Evolutionary conservation across 2,797 vertebrate genomes (phyloP).

Genomic region (Sebastes matsubarae): DNA sequence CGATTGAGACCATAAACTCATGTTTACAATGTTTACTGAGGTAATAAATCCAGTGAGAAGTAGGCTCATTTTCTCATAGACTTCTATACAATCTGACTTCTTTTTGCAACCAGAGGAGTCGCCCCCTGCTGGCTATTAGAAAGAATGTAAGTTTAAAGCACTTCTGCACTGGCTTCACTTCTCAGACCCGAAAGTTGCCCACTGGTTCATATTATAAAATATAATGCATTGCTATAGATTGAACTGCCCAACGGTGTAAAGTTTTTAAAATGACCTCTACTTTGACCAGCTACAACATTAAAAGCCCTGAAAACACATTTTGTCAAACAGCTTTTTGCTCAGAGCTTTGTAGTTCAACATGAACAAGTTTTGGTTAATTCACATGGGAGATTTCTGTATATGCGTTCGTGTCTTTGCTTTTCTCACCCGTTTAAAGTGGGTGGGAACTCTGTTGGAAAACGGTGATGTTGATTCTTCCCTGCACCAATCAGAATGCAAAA

Average conservation of each 20-base stretch:
- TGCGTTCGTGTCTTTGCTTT: neutral
- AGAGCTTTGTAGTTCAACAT: neutral
- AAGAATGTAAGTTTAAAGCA: accelerated
- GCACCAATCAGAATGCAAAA: neutral
- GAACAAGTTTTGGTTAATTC: neutral
- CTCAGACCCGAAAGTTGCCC: too few species aligned
- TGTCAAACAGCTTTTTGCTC: neutral
- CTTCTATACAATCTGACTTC: too few species aligned
- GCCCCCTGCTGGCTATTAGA: accelerated
- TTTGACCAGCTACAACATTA: neutral
- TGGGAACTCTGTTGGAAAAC: too few species aligned
- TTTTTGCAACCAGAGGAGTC: too few species aligned
- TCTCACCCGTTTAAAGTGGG: neutral
- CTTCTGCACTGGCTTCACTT: too few species aligned
- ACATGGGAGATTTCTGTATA: neutral
- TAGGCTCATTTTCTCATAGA: too few species aligned
- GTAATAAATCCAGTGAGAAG: too few species aligned
- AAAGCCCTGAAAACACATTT: neutral
- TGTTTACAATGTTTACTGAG: too few species aligned
- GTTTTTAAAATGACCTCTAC: neutral
- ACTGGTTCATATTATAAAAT: neutral
- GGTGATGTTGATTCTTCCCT: neutral
- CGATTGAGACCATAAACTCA: too few species aligned
- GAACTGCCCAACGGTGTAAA: neutral
- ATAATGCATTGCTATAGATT: neutral